These are phyloP conservation scores for Galerucella calmariensis DNA, from an alignment of 2,888 invertebrate species.

Conservation along the genomic window DNA sequence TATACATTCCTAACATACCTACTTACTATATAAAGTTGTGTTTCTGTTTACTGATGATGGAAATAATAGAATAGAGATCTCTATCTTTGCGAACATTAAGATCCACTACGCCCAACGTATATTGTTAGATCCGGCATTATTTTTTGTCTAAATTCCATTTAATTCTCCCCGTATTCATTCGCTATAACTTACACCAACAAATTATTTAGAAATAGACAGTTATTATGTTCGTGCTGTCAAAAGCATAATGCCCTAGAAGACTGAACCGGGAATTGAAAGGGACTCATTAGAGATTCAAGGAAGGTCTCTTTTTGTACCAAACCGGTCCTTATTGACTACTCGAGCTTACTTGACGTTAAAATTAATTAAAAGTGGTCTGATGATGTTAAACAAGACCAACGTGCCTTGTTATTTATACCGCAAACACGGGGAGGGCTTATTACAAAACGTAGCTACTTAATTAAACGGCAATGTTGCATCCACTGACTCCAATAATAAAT, in stretches of 20 bases:
- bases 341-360: slow-evolving; percentile 54
- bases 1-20: too few relatives aligned
- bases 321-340: slow-evolving; percentile 54
- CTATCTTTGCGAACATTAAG: too few relatives aligned
- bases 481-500: slow-evolving; percentile 11
- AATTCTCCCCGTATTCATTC: neutral
- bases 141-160: neutral
- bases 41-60: too few relatives aligned
- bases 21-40: too few relatives aligned
- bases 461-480: slow-evolving; percentile 23
- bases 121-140: too few relatives aligned
- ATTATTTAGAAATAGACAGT: slow-evolving; percentile 17
- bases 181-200: slow-evolving; percentile 4
- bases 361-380: slow-evolving; percentile 57
- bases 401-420: slow-evolving; percentile 43
- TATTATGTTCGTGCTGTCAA: slow-evolving; percentile 19
- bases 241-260: slow-evolving; percentile 10
- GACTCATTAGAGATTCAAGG: slow-evolving; percentile 53
- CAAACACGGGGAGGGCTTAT: slow-evolving; percentile 41
- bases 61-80: too few relatives aligned
- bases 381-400: slow-evolving; percentile 24
- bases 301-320: slow-evolving; percentile 53
- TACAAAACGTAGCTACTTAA: slow-evolving; percentile 41
- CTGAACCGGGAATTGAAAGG: slow-evolving; percentile 32
- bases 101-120: too few relatives aligned